Conservation (phyloP, 2,113 vertebrate species). For the Acinonyx jubatus region DNA sequence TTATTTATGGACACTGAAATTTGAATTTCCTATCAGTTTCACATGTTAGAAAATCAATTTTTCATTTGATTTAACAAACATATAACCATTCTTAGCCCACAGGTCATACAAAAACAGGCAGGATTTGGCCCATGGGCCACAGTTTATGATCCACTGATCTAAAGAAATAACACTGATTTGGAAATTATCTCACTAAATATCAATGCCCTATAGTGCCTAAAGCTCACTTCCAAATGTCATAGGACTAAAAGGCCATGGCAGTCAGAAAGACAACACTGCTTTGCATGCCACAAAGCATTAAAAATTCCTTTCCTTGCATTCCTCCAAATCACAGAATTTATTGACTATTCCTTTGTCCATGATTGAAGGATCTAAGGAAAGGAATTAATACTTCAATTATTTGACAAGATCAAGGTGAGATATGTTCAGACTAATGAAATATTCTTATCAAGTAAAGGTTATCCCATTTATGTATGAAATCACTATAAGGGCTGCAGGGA, state of each 20-base stretch:
- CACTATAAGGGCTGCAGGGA: background rate
- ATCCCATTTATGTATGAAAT: constrained; percentile 8
- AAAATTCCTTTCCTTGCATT: constrained; percentile 43
- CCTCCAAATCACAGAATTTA: constrained; percentile 38
- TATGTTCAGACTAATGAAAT: constrained; percentile 54
- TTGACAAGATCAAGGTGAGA: constrained; percentile 53
- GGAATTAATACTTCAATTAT: constrained; percentile 66
- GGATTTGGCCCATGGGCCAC: background rate
- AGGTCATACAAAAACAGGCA: background rate
- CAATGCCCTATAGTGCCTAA: background rate
- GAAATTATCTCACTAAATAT: background rate
- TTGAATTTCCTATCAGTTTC: constrained; percentile 9
- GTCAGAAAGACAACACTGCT: background rate
- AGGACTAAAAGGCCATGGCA: background rate
- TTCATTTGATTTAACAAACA: background rate
- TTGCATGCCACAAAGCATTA: background rate
- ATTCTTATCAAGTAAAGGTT: constrained; percentile 50
- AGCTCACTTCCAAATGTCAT: background rate
- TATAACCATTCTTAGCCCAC: background rate
- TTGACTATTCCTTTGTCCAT: background rate
- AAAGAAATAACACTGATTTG: constrained; percentile 1
- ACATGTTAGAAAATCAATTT: background rate
- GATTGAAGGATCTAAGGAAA: constrained; percentile 38
- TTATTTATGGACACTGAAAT: background rate
- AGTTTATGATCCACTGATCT: background rate